Percentiles rank a stretch among this genome's conserved stretches.
These are phyloP conservation scores for Danionella dracula DNA, from an alignment of 2,797 vertebrate species.

Conservation along the genomic window DNA sequence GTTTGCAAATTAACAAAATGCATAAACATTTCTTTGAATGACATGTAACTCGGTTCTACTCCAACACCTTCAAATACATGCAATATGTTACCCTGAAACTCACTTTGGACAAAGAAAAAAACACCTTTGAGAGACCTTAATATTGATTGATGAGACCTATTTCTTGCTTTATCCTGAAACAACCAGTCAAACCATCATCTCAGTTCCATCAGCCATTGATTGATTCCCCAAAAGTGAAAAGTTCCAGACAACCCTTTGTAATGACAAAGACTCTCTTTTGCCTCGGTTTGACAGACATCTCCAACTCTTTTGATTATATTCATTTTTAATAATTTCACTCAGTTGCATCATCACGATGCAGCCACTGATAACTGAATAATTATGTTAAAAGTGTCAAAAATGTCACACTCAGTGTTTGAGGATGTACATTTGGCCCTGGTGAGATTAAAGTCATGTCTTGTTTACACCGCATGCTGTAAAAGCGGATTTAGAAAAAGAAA, in stretches of 20 bases:
- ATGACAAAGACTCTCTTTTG: constrained; percentile 25
- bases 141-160: constrained; percentile 3
- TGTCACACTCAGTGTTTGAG: constrained; percentile 43
- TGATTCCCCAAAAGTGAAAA: constrained; percentile 44
- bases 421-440: not conserved
- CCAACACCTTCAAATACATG: too few species aligned
- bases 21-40: too few species aligned
- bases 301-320: constrained; percentile 34
- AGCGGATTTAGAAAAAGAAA: not conserved
- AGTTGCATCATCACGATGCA: constrained; percentile 67
- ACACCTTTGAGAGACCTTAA: not conserved
- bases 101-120: not conserved
- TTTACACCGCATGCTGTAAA: not conserved
- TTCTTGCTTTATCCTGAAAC: not conserved
- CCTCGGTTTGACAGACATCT: constrained; percentile 22
- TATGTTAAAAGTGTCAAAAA: constrained; percentile 62
- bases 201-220: constrained; percentile 32
- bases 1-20: too few species aligned
- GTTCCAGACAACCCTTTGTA: constrained; percentile 21
- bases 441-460: not conserved
- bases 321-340: constrained; percentile 61
- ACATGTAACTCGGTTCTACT: too few species aligned
- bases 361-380: constrained; percentile 60
- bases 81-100: too few species aligned
- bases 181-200: constrained; percentile 22